Percentiles rank a stretch among this genome's conserved stretches.
Conservation (phyloP, 2,888 invertebrate genomes). For the Nemoura dubitans region DNA sequence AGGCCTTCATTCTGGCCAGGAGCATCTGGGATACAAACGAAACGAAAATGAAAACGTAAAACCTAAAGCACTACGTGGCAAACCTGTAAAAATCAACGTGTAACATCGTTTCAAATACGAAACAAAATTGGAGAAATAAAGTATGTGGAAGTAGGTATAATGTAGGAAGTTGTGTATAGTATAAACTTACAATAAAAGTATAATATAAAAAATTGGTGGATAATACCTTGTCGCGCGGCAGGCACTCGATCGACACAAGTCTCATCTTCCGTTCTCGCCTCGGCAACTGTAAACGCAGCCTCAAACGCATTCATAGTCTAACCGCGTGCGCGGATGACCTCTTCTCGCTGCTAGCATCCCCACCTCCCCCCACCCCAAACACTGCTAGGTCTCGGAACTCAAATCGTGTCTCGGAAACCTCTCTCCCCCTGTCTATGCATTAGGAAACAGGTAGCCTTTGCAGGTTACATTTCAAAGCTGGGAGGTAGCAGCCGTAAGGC, state of each 20-base stretch:
- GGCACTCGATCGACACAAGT: slow-evolving; percentile 33
- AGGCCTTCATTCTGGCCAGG: not conserved
- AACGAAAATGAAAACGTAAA: not conserved
- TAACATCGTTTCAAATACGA: slow-evolving; percentile 15
- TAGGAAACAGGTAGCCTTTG: no score
- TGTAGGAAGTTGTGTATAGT: not conserved
- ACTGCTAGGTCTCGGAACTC: no score
- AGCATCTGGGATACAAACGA: not conserved
- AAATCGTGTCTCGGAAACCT: no score
- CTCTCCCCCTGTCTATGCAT: no score
- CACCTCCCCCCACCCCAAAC: not conserved
- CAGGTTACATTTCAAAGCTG: no score
- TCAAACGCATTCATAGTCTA: slow-evolving; percentile 53
- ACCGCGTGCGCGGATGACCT: slow-evolving; percentile 33
- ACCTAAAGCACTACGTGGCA: slow-evolving; percentile 48
- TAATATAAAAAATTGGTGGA: slow-evolving; percentile 52
- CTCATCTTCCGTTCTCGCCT: slow-evolving; percentile 49
- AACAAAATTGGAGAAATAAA: slow-evolving; percentile 23
- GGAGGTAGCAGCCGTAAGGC: no score
- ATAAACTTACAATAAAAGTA: slow-evolving; percentile 50
- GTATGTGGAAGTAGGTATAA: not conserved
- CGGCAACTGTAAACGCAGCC: slow-evolving; percentile 52
- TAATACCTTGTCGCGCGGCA: slow-evolving; percentile 51
- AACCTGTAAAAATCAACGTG: slow-evolving; percentile 41
- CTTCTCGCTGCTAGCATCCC: slow-evolving; percentile 47